These are phyloP conservation scores for Clostera curtula DNA, from an alignment of 2,888 invertebrate genomes.

Conservation along the genomic window DNA sequence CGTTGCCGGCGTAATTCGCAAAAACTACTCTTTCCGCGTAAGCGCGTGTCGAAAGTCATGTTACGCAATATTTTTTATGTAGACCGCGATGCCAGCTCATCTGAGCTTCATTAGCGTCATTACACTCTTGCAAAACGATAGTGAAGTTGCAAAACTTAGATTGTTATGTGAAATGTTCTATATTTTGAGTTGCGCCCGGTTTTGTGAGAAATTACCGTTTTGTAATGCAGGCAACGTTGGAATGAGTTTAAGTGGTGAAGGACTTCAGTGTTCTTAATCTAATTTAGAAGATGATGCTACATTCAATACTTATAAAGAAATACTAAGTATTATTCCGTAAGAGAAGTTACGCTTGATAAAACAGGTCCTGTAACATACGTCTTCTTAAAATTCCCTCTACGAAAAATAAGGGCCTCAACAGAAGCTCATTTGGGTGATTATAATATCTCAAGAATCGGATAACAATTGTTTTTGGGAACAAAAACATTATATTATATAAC, in stretches of 20 bases:
- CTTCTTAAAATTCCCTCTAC: slow-evolving; percentile 1
- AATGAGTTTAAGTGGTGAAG: too few relatives aligned
- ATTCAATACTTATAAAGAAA: too few relatives aligned
- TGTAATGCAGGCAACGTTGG: background rate
- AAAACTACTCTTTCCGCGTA: slow-evolving; percentile 16
- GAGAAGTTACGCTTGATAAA: too few relatives aligned
- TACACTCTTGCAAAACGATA: slow-evolving; percentile 41
- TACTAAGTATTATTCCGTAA: too few relatives aligned
- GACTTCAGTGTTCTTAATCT: too few relatives aligned
- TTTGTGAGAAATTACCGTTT: slow-evolving; percentile 14
- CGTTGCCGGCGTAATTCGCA: slow-evolving; percentile 21
- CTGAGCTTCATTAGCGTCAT: slow-evolving; percentile 51
- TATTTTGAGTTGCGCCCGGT: slow-evolving; percentile 17
- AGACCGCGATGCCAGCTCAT: slow-evolving; percentile 24
- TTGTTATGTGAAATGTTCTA: slow-evolving; percentile 27
- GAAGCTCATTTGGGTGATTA: too few relatives aligned
- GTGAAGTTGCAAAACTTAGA: slow-evolving; percentile 37
- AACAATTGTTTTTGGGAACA: too few relatives aligned
- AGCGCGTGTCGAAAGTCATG: slow-evolving; percentile 27
- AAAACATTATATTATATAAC: too few relatives aligned
- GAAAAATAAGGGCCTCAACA: too few relatives aligned
- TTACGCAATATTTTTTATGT: slow-evolving; percentile 50
- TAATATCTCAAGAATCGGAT: too few relatives aligned
- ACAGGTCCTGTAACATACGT: background rate
- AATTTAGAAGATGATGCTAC: too few relatives aligned